A percentile compares a stretch with the other conserved stretches of the same genome.
Conservation (phyloP, 1,140 invertebrate species). For the Ctenoplectra terminalis region DNA sequence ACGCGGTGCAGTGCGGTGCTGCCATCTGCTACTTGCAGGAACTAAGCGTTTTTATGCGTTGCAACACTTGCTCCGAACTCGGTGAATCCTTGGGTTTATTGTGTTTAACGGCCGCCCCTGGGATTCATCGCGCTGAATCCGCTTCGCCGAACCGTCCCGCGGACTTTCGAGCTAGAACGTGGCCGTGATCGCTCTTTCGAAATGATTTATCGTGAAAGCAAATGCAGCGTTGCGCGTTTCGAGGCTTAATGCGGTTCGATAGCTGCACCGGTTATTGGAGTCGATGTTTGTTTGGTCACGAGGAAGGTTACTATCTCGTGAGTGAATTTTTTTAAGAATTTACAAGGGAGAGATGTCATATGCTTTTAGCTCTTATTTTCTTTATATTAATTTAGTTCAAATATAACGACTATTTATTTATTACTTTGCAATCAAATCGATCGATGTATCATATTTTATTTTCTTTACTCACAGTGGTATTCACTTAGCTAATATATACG, state of each 20-base stretch:
- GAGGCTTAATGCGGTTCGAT: slow-evolving; percentile 13
- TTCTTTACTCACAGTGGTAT: background rate
- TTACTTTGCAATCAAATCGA: no score
- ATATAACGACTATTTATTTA: background rate
- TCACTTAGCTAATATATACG: background rate
- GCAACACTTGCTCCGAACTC: slow-evolving; percentile 45
- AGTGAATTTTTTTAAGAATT: background rate
- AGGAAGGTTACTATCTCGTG: background rate
- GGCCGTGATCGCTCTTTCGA: slow-evolving; percentile 8
- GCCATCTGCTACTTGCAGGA: slow-evolving; percentile 78
- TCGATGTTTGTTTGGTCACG: background rate
- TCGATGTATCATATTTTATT: no score
- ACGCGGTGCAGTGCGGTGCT: slow-evolving; percentile 75
- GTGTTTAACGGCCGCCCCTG: background rate
- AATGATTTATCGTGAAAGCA: background rate
- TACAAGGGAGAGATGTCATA: no score
- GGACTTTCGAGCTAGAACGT: background rate
- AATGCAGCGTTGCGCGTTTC: background rate
- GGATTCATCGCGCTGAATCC: background rate
- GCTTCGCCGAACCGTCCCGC: background rate
- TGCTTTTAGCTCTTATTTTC: background rate
- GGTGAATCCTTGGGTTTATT: slow-evolving; percentile 29
- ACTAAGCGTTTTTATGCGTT: slow-evolving; percentile 72
- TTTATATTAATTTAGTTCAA: background rate
- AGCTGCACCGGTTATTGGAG: background rate